phyloP scores from a whole-genome alignment of 2,888 invertebrate species.

The Eremobia ochroleuca region DNA sequence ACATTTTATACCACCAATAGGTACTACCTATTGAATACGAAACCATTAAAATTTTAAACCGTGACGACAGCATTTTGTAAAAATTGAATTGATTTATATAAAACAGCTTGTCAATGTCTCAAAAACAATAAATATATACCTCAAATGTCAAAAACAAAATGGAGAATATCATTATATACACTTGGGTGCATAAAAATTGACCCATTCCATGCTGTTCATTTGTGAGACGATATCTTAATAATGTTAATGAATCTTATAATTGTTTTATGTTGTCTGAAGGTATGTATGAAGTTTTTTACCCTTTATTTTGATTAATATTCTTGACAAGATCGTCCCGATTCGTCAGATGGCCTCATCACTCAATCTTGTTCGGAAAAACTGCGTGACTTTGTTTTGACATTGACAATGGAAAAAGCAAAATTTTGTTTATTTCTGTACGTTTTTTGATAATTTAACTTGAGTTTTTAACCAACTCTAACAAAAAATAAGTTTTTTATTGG shows the following conservation, averaged over 20 bases:
- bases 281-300: no score
- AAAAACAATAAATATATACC: slow-evolving; percentile 46
- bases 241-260: not conserved
- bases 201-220: not conserved
- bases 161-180: slow-evolving; percentile 22
- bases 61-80: slow-evolving; percentile 25
- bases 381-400: not conserved
- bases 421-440: not conserved
- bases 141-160: slow-evolving; percentile 40
- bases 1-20: not conserved
- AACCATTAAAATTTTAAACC: slow-evolving; percentile 37
- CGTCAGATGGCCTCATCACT: not conserved
- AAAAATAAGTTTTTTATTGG: not conserved
- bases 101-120: slow-evolving; percentile 27
- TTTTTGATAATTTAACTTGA: not conserved
- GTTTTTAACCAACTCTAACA: not conserved
- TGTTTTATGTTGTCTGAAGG: no score
- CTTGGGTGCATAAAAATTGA: not conserved
- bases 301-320: not conserved
- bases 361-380: not conserved
- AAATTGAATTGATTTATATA: slow-evolving; percentile 18
- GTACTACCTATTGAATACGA: not conserved
- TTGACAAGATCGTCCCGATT: not conserved
- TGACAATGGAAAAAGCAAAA: not conserved
- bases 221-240: not conserved